Evolutionary conservation across 2,113 vertebrate species (phyloP).

Genomic region (Mesocricetus auratus): DNA sequence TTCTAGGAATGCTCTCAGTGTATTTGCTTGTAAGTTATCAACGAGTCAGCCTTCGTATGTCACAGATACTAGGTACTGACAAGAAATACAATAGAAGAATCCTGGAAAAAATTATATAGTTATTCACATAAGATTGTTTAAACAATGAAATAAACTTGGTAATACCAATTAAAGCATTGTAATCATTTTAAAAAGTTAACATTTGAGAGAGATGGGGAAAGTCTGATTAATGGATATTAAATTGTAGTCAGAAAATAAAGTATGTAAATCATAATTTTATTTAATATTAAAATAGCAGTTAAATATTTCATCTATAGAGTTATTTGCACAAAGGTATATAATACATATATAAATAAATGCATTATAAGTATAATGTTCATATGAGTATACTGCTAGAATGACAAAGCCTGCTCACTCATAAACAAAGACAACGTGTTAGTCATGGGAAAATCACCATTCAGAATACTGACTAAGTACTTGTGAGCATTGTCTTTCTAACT

Average conservation of each 20-base stretch:
- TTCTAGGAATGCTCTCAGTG: no score
- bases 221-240: background rate
- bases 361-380: background rate
- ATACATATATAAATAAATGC: background rate
- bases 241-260: background rate
- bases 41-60: background rate
- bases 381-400: background rate
- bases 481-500: background rate
- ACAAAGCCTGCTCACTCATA: background rate
- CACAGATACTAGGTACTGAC: background rate
- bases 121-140: background rate
- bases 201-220: background rate
- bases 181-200: background rate
- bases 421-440: background rate
- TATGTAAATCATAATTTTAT: background rate
- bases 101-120: background rate
- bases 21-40: background rate
- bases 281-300: background rate
- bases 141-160: background rate
- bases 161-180: background rate
- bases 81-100: background rate
- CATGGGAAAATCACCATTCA: no score
- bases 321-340: background rate
- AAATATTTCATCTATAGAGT: background rate
- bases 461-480: no score